These are phyloP conservation scores for Elymnias hypermnestra DNA, from an alignment of 1,140 invertebrate species.

Conservation along the genomic window DNA sequence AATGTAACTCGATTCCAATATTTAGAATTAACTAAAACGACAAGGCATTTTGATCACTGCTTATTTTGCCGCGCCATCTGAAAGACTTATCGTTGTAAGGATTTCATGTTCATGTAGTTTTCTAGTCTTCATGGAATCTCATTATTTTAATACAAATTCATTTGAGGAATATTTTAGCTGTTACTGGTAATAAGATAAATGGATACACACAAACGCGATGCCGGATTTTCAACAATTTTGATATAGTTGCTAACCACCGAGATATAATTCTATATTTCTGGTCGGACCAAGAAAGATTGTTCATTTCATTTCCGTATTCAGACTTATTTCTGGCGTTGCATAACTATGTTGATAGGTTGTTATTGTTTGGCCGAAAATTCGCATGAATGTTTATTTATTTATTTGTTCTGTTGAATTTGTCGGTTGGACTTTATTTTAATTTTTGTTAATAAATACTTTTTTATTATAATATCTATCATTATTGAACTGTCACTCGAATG, in stretches of 20 bases:
- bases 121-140: conserved; percentile 73
- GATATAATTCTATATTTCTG: neutral
- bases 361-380: conserved; percentile 64
- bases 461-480: conserved; percentile 63
- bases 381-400: conserved; percentile 70
- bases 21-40: conserved; percentile 56
- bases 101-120: conserved; percentile 73
- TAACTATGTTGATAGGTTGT: conserved; percentile 57
- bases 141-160: conserved; percentile 56
- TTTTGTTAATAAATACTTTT: conserved; percentile 74
- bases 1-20: conserved; percentile 69
- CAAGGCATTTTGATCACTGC: conserved; percentile 65
- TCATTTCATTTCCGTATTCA: conserved; percentile 6
- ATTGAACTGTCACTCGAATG: conserved; percentile 62
- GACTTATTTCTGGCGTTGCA: conserved; percentile 46
- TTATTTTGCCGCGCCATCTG: conserved; percentile 64
- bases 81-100: conserved; percentile 73
- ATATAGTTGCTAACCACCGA: neutral
- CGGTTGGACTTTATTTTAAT: conserved; percentile 59
- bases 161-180: conserved; percentile 36
- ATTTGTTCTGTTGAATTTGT: conserved; percentile 67
- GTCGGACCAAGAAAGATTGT: neutral
- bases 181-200: conserved; percentile 7
- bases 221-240: neutral
- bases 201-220: conserved; percentile 11